Evolutionary conservation across 2,797 vertebrate genomes (phyloP).

Genomic region (Morus bassanus): DNA sequence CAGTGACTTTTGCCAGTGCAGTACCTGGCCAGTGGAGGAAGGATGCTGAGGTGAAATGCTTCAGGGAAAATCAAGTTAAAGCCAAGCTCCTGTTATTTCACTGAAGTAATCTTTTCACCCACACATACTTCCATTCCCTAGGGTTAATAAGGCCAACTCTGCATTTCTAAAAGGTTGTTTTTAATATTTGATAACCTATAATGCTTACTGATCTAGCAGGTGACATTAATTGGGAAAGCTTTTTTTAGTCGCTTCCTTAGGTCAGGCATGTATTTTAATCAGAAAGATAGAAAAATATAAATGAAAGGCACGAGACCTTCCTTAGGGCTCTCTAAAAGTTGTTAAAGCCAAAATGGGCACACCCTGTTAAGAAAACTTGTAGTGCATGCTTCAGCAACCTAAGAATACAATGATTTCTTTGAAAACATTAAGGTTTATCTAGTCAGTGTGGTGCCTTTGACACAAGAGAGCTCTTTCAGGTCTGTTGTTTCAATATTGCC

Average conservation of each 20-base stretch:
- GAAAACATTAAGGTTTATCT: slow-evolving; percentile 2
- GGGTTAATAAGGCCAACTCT: neutral
- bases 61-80: neutral
- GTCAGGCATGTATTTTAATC: neutral
- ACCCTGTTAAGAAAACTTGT: neutral
- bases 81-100: neutral
- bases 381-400: neutral
- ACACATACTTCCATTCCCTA: neutral
- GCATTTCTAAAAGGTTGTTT: neutral
- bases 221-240: neutral
- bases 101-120: neutral
- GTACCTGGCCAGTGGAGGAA: neutral
- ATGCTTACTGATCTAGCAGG: neutral
- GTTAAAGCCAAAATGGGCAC: neutral
- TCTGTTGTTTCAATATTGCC: neutral
- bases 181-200: neutral
- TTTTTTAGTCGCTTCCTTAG: neutral
- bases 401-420: neutral
- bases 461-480: neutral
- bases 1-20: neutral
- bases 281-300: neutral
- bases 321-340: neutral
- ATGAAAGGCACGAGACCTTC: neutral
- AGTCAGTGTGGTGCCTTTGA: neutral
- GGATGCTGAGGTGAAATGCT: neutral